Conservation (phyloP, 2,797 vertebrate species). For the Spinibarbus caldwelli region DNA sequence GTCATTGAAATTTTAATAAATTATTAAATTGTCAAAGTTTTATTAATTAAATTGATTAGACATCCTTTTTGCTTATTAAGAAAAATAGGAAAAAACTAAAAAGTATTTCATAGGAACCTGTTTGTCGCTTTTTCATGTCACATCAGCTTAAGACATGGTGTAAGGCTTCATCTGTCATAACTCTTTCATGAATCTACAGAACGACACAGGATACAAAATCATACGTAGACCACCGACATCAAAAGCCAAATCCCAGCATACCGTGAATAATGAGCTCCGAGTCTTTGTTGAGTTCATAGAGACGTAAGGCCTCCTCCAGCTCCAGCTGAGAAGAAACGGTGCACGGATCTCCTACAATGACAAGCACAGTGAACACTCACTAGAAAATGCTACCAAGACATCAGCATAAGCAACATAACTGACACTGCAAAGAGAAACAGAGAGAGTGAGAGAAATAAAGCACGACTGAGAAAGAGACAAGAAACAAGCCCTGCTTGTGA, state of each 20-base stretch:
- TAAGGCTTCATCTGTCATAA: background rate
- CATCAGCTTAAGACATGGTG: background rate
- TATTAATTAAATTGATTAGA: background rate
- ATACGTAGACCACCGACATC: conserved; percentile 7
- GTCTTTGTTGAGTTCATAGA: conserved; percentile 99
- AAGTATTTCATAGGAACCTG: background rate
- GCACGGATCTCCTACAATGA: conserved; percentile 91
- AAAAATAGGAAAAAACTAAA: background rate
- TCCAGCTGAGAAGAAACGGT: conserved; percentile 98
- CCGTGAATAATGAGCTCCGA: conserved; percentile 98
- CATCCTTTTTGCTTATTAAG: background rate
- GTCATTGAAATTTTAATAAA: background rate
- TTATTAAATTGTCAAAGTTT: background rate
- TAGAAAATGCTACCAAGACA: background rate
- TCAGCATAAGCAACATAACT: conserved; percentile 24
- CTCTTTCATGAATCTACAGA: background rate
- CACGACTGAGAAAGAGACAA: background rate
- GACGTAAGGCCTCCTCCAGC: conserved; percentile 94
- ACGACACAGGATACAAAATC: background rate
- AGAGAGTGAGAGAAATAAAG: background rate
- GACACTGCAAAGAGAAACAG: background rate
- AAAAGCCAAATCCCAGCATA: conserved; percentile 64
- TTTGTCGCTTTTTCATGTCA: background rate
- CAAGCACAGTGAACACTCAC: conserved; percentile 46
- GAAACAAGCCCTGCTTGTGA: background rate